Base-by-base conservation (phyloP, 2,797 vertebrate species). In the Numenius phaeopus region DNA sequence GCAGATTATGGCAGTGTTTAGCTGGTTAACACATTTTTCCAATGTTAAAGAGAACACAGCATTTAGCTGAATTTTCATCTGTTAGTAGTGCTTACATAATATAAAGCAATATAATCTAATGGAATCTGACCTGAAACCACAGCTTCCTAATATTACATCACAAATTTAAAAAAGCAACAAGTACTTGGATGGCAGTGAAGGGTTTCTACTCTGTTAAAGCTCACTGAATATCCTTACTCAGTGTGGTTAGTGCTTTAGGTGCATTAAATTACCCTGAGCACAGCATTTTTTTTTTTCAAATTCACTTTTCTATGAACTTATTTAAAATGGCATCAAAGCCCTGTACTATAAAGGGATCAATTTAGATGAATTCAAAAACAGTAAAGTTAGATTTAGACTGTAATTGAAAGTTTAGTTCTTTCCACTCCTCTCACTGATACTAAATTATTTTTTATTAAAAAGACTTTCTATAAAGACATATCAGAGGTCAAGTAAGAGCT, bases 351-450 rank as follows among this genome's bases (percentile, higher is more conserved):
- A 95, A 95, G 23, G 34, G 54, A 93, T 87, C 70, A 79, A 71
- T 93, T 95, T 90, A 89, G 30, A 90, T 90, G 3, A 75, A 64
- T 94, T 94, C 73, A 94, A 84, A 95, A 83, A 0, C 67, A 91
- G 42, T 84, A 85, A 95, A 96, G 27, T 94, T 90, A 91, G 80
- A 92, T 90, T 92, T 91, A 81, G 76, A 78, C 23, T 92, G 94
- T 91, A 96, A 96, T 90, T 92, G 75, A 89, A 94, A 87, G 34
- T 88, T 97, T 76, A 91, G 37, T 67, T 87, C 40, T 82, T 96
- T 92, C 34, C n/a, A 59, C 30, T 87, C 39, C 69, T 94, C 59
- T 82, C n/a, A 82, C n/a, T 77, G 47, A 52, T 73, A 82, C 22
- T 39, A 75, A 88, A 89, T 90, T 90, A 80, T 92, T 93, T 85